Conservation (phyloP, 1,140 invertebrate species). For the Pogonognathellus flavescens region DNA sequence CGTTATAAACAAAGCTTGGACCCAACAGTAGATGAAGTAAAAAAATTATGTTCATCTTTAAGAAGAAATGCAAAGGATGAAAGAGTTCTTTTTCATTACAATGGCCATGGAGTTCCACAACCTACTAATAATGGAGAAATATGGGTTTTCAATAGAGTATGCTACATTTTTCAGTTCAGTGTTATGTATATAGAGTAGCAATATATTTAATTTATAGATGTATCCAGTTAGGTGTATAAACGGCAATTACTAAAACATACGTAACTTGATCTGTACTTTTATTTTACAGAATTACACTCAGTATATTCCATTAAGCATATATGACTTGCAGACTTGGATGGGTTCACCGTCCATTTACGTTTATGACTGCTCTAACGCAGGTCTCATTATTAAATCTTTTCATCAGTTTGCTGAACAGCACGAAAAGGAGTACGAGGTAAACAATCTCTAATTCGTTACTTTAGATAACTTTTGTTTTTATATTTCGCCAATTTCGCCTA, state of each 20-base stretch:
- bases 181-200: not conserved
- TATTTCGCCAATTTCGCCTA: not conserved
- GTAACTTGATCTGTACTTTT: conserved; percentile 10
- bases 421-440: conserved; percentile 86
- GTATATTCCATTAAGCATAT: conserved; percentile 98
- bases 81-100: conserved; percentile 98
- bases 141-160: conserved; percentile 98
- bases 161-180: conserved; percentile 62
- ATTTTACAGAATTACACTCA: conserved; percentile 89
- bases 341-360: conserved; percentile 98
- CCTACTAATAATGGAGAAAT: conserved; percentile 99
- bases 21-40: conserved; percentile 97
- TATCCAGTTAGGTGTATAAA: too few species aligned
- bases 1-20: conserved; percentile 96
- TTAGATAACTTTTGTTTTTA: not conserved
- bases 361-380: conserved; percentile 99
- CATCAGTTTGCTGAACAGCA: conserved; percentile 92
- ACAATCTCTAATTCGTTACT: conserved; percentile 4
- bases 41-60: conserved; percentile 94
- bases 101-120: conserved; percentile 97
- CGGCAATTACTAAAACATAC: too few species aligned
- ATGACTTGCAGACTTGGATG: conserved; percentile 99
- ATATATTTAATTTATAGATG: not conserved
- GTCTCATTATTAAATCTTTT: conserved; percentile 94
- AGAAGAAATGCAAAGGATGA: conserved; percentile 99